Base-by-base conservation (phyloP, 2,113 vertebrate species). In the Melanerpes aurifrons region DNA sequence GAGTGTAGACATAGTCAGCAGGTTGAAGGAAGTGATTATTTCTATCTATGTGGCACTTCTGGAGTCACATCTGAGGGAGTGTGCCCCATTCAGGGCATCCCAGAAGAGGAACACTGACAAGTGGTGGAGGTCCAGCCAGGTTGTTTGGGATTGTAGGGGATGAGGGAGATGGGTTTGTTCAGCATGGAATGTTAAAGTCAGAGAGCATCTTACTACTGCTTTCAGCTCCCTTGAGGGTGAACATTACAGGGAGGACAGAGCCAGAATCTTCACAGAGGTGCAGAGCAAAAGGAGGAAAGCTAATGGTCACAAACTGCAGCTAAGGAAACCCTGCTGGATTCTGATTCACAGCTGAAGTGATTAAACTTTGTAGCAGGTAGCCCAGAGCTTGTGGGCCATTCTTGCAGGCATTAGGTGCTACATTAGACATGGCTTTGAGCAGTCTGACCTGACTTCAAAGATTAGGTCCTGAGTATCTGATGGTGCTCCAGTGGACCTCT, bases 81-180 rank as follows among this genome's bases (percentile, higher is more conserved):
- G 0, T n/a, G 28, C 43, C 64, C 20, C 0, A 0, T 67, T 71
- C 50, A 19, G 70, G 37, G 15, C 21, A 81, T 59, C 21, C 35
- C 21, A 74, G n/a, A 91, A 71, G n/a, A 81, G 25, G 21, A 61
- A 29, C 48, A 20, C 56, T 84, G 63, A 43, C 9, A 66, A 37
- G 25, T 3, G 6, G 13, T 40, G 64, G 22, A 12, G 8, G 35
- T 67, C 37, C 47, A 77, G 28, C 17, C 56, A 50, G n/a, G 53
- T 40, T 24, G 22, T 5, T 32, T 86, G 21, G 26, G 10, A 6
- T 6, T 66, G 57, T 35, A 71, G 35, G 4, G 13, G 8, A 28
- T 66, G 47, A 66, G 45, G 10, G 20, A 20, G 7, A 1, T 54
- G 40, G 16, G 4, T 37, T 86, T 48, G 22, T 54, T 73, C 59